Base-by-base conservation (phyloP, 2,888 invertebrate genomes). In the Dryadula phaetusa region DNA sequence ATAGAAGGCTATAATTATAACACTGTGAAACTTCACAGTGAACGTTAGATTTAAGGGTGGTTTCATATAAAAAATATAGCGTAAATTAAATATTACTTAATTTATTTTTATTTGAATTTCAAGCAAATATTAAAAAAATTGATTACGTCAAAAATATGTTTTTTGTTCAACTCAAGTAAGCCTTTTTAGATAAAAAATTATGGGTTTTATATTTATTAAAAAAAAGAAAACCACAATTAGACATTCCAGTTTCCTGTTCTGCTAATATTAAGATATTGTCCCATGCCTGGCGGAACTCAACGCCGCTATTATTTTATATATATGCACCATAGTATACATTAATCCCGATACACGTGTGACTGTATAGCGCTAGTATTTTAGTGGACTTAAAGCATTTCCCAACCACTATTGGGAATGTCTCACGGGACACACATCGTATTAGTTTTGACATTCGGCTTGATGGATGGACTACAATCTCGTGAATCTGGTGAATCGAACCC, bases 391-490 rank as follows among this genome's bases (percentile, higher is more conserved):
- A n/a, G 14, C 28, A 10, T 47, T 92, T 91, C 89, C 88, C 78
- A 71, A 72, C 73, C 69, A 67, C 87, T 82, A 87, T 84, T 84
- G 81, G 79, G 79, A 84, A 81, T 83, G 81, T 91, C 92, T 90
- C 92, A 87, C 89, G 92, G 90, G 92, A 90, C 87, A 76, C 74
- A 76, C 80, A 83, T 85, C 85, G 88, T 92, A 92, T 92, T 92
- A 90, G 91, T 90, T 92, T 92, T 92, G 92, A 92, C 92, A 88
- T 88, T 88, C 84, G 86, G 86, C 91, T 87, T 92, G 92, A 92
- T 92, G 87, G 92, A 92, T 92, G 87, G 84, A 84, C 83, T 82
- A 86, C 90, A 90, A 92, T 92, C 92, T 87, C 73, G 61, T 54
- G 67, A 72, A 75, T 75, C 74, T 72, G 87, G 89, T 87, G 86